Evolutionary conservation across 2,888 invertebrate genomes (phyloP), one percentile per base, ranked within the genome.

Genomic region (Vandiemenella viatica): DNA sequence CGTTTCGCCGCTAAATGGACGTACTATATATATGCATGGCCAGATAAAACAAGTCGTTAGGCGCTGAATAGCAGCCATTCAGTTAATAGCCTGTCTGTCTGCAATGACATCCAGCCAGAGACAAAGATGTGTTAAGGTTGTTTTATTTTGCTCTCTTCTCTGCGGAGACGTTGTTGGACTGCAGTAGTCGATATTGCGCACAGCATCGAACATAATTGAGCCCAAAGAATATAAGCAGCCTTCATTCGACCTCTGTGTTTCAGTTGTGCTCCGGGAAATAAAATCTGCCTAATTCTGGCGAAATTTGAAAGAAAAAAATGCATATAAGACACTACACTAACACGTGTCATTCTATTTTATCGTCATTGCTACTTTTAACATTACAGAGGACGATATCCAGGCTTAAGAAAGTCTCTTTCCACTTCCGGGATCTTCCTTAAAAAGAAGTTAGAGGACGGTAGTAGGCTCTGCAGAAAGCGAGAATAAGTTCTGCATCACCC

Each of bases 281-380:
- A 21, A 18, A 43, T 23, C 26, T 16, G 37, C 43, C 15, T 50
- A 46, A 50, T 50, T 32, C 43, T 43, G 22, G 20, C n/a, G 37
- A 50, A 53, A 49, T 54, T 47, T 50, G 40, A 50, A 50, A 38
- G 20, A 47, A 44, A 47, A 38, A 19, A 18, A 8, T 8, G n/a
- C 13, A 43, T 13, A 44, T 22, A 44, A 21, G 17, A 48, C 10
- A 23, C 18, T 40, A 48, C 42, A 46, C 46, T 52, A 46, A 42
- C 53, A 48, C 45, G 48, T 46, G 49, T 53, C 46, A 45, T 49
- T 45, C 51, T 50, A 42, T 49, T 53, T 51, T 53, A 51, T 50
- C 46, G 42, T 51, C 51, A 53, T 49, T 51, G 53, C 49, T 38
- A 19, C 46, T 42, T 42, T 45, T 41, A 32, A 48, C 48, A 44